These are phyloP conservation scores for Epizoanthus scotinus DNA, from an alignment of 92 coral and sea anemone genomes.

Conservation along the genomic window DNA sequence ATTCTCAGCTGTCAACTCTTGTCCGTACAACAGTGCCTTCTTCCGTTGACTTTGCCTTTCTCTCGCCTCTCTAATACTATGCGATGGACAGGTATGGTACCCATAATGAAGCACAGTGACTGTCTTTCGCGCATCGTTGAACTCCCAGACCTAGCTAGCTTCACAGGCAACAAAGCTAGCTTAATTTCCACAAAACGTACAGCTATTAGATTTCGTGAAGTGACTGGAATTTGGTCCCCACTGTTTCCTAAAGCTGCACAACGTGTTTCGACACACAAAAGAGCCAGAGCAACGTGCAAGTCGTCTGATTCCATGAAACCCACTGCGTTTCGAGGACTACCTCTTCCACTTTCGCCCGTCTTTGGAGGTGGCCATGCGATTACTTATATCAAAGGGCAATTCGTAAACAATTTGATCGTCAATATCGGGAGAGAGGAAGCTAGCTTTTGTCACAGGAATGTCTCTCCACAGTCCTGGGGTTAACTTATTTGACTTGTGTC, in stretches of 20 bases:
- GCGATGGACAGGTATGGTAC: slow-evolving; percentile 32
- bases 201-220: slow-evolving; percentile 23
- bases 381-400: slow-evolving; percentile 8
- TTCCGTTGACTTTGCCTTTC: too few relatives aligned
- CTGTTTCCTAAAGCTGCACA: slow-evolving; percentile 37
- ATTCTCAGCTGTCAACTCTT: too few relatives aligned
- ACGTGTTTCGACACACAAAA: slow-evolving; percentile 15
- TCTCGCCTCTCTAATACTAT: too few relatives aligned
- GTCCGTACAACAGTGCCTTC: too few relatives aligned
- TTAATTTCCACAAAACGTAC: slow-evolving; percentile 33
- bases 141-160: slow-evolving; percentile 41
- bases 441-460: slow-evolving; percentile 6
- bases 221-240: slow-evolving; percentile 38
- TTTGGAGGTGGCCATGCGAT: slow-evolving; percentile 38
- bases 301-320: slow-evolving; percentile 31
- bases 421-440: slow-evolving; percentile 22
- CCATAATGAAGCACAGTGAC: slow-evolving; percentile 42
- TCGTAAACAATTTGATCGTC: slow-evolving; percentile 29
- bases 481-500: slow-evolving; percentile 5
- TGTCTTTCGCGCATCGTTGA: slow-evolving; percentile 23
- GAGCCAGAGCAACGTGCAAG: slow-evolving; percentile 44
- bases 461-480: slow-evolving; percentile 32
- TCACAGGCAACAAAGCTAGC: slow-evolving; percentile 17
- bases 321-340: slow-evolving; percentile 34
- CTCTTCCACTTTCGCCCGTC: slow-evolving; percentile 51